phyloP scores from a whole-genome alignment of 2,113 vertebrate species.

The Oryzias woworae region DNA sequence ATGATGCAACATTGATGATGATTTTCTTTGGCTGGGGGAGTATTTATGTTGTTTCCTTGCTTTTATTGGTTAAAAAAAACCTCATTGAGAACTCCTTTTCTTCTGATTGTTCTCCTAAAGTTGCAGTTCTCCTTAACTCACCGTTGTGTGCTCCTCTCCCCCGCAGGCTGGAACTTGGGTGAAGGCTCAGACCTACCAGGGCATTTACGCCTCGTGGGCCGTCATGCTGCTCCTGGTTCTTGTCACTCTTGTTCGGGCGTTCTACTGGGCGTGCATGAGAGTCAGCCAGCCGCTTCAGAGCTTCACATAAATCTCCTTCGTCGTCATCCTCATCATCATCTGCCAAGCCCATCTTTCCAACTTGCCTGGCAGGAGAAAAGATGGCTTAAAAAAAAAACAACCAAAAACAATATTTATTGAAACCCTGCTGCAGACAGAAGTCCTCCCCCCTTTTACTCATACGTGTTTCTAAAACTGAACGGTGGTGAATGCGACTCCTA shows the following conservation, averaged over 20 bases:
- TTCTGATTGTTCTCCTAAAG: conserved; percentile 4
- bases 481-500: conserved; percentile 48
- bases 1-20: too few species aligned
- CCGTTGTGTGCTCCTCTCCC: background rate
- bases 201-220: conserved; percentile 90
- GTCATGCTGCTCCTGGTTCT: conserved; percentile 83
- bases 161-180: conserved; percentile 86
- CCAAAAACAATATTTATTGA: conserved; percentile 64
- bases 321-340: conserved; percentile 12
- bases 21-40: too few species aligned
- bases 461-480: conserved; percentile 59
- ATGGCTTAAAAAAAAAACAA: conserved; percentile 39
- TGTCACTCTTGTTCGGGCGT: conserved; percentile 83
- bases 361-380: conserved; percentile 38
- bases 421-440: conserved; percentile 36
- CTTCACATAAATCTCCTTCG: conserved; percentile 71
- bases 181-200: conserved; percentile 79
- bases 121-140: background rate
- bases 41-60: too few species aligned
- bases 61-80: too few species aligned
- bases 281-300: conserved; percentile 81
- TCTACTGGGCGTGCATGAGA: conserved; percentile 89
- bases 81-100: conserved; percentile 11
- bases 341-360: conserved; percentile 16
- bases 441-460: conserved; percentile 39